Percentiles rank a stretch among this genome's conserved stretches.
These are phyloP conservation scores for Bombus breviceps DNA, from an alignment of 1,140 invertebrate species.

Conservation along the genomic window DNA sequence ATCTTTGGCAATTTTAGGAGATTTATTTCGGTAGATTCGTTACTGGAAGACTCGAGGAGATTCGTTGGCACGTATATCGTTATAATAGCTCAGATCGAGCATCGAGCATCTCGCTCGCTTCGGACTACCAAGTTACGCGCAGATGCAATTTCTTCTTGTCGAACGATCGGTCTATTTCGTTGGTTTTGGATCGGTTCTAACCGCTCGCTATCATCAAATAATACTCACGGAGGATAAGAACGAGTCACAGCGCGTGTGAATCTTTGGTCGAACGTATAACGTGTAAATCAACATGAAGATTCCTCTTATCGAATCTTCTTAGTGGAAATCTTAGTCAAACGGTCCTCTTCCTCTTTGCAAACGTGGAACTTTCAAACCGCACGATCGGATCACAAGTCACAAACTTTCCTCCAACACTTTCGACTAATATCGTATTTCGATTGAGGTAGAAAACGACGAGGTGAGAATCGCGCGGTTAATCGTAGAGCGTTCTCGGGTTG, in stretches of 20 bases:
- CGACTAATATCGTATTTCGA: not conserved
- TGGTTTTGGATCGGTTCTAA: not conserved
- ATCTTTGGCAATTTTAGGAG: not conserved
- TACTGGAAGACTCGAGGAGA: not conserved
- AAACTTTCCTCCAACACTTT: not conserved
- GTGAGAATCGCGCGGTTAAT: not conserved
- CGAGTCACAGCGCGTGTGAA: not conserved
- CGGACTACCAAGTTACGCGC: not conserved
- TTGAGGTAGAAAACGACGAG: not conserved
- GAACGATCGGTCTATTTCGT: not conserved
- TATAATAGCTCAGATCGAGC: too few species aligned
- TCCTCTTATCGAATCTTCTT: not conserved
- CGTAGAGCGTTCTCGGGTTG: not conserved
- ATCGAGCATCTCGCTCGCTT: not conserved
- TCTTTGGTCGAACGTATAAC: too few species aligned
- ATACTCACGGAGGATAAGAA: not conserved
- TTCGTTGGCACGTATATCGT: not conserved
- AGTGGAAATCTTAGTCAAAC: too few species aligned
- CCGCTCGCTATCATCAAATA: not conserved
- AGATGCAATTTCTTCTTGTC: not conserved
- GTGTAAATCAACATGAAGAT: not conserved
- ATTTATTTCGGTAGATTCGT: not conserved
- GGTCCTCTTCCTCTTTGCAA: too few species aligned
- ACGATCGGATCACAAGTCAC: not conserved
- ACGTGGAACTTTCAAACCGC: not conserved